A percentile compares a stretch with the other conserved stretches of the same genome.
phyloP scores from a whole-genome alignment of 2,888 invertebrate genomes.

The Brenthis daphne region DNA sequence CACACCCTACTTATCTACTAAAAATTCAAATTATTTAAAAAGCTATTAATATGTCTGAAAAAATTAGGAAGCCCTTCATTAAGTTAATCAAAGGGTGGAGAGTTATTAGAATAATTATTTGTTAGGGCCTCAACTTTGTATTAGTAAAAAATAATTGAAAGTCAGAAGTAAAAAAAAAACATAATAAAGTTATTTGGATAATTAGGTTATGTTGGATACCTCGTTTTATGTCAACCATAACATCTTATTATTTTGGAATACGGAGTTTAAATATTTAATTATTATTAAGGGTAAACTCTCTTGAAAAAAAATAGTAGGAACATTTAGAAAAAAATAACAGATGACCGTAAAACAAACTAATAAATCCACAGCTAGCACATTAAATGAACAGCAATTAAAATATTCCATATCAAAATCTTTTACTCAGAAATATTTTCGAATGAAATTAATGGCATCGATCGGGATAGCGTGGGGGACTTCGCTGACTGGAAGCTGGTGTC shows the following conservation, averaged over 20 bases:
- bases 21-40: constrained; percentile 59
- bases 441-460: constrained; percentile 78
- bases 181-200: constrained; percentile 11
- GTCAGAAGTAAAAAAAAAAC: neutral
- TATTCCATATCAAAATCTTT: constrained; percentile 31
- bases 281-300: too few relatives aligned
- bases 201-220: neutral
- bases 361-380: constrained; percentile 2
- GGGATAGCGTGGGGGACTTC: constrained; percentile 78
- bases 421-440: constrained; percentile 44
- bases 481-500: constrained; percentile 74
- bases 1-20: constrained; percentile 74
- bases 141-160: neutral
- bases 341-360: constrained; percentile 4
- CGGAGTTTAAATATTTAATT: too few relatives aligned
- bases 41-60: constrained; percentile 32
- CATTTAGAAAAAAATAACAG: neutral
- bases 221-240: neutral
- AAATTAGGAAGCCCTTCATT: constrained; percentile 23
- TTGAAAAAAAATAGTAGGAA: too few relatives aligned
- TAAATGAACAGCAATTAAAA: constrained; percentile 12
- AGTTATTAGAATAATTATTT: constrained; percentile 20
- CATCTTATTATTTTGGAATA: too few relatives aligned
- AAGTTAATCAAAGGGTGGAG: constrained; percentile 25
- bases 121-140: constrained; percentile 7